Evolutionary conservation across 1,140 invertebrate species (phyloP).

Genomic region (Bradynema listronoti): DNA sequence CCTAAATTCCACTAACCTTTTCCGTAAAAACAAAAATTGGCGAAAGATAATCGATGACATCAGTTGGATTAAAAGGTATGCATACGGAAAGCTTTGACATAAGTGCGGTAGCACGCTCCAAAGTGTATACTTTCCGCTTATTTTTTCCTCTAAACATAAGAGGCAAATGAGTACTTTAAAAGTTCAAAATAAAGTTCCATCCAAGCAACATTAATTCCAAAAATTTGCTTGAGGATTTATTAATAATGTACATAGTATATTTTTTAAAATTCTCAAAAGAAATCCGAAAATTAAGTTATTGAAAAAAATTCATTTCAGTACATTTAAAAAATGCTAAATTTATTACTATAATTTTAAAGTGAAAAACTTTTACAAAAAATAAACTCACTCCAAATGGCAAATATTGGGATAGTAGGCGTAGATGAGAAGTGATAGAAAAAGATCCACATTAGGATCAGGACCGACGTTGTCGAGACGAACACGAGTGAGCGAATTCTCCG

Average conservation of each 20-base stretch:
- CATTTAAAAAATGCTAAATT: no score
- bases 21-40: constrained; percentile 96
- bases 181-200: no score
- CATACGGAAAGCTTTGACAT: constrained; percentile 78
- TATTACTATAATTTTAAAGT: neutral
- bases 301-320: no score
- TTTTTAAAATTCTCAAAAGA: no score
- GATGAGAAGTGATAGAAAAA: constrained; percentile 62
- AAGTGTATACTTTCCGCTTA: constrained; percentile 70
- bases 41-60: constrained; percentile 75
- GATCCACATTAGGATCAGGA: constrained; percentile 73
- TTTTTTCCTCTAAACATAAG: constrained; percentile 23
- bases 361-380: constrained; percentile 63
- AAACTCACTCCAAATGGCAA: constrained; percentile 85
- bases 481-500: constrained; percentile 74
- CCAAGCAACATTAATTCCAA: no score
- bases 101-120: constrained; percentile 83
- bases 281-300: no score
- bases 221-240: no score
- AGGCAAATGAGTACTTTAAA: no score
- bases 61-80: constrained; percentile 68
- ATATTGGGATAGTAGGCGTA: constrained; percentile 88
- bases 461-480: constrained; percentile 70
- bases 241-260: no score
- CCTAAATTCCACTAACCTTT: constrained; percentile 69